Evolutionary conservation across 2,113 vertebrate genomes (phyloP), one percentile per base, ranked within the genome.

Genomic region (Axis porcinus): DNA sequence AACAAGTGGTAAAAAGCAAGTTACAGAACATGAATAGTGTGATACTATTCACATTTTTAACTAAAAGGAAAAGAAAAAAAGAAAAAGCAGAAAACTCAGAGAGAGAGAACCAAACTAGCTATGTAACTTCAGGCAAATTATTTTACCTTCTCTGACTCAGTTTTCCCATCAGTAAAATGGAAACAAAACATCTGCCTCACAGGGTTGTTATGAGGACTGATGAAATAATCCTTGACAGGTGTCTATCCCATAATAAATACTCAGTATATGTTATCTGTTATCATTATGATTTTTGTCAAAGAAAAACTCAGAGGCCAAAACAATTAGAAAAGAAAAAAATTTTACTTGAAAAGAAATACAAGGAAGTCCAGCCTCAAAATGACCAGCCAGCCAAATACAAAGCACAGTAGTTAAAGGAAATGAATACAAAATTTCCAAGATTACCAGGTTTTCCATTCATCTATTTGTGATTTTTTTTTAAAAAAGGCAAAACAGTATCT

Each of bases 261-360:
- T 67, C 54, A 50, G 17, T 70, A 45, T 70, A 40, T 54, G n/a
- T 64, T 74, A 60, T 43, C 50, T 54, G 23, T 43, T 78, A 27
- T 7, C 21, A 43, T 78, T 76, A 27, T 81, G 45, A 25, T 89
- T 89, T 70, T 88, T 85, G 50, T 90, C 74, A 36, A 84, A 86
- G 70, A n/a, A 64, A 85, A 67, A 47, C 16, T 52, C 19, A 45
- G 28, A 58, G n/a, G n/a, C 78, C 43, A 91, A 93, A 82, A 45
- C 54, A 64, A 57, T 50, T 45, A 58, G 54, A 95, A 87, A 84
- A 86, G 27, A 36, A 64, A 83, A 58, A 92, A 14, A 25, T 19
- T 81, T 64, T 92, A 87, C 94, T 79, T 94, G 14, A 78, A 54
- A 95, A 90, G 45, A 95, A 81, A 97, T 9, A 14, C 45, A 58